Base-by-base conservation (phyloP, 2,888 invertebrate species). In the Cartodere bifasciata region DNA sequence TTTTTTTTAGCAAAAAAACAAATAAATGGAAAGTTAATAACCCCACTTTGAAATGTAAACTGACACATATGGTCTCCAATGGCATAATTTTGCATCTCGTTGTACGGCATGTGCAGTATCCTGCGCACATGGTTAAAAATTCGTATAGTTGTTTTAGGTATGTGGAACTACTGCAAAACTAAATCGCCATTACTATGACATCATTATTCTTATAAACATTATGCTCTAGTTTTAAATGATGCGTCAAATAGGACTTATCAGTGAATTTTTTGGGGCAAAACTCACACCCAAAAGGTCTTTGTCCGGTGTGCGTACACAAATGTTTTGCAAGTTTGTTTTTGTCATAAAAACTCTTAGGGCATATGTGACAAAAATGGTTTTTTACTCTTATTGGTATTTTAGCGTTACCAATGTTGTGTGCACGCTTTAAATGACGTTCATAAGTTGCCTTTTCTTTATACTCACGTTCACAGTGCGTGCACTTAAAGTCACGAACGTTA, bases 381-480 rank as follows among this genome's bases (percentile, higher is more conserved):
- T 40, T 41, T 62, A 64, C 4, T 56, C 60, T 34, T 2, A 35
- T 24, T n/a, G 39, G 38, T 7, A 43, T 22, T 26, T 38, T 42
- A 16, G 35, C 37, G 62, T 62, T 13, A 58, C 48, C 37, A 56
- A 58, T 3, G 53, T 28, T 28, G 62, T 56, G 41, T 64, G 67
- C 24, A 22, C 59, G 56, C 29, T 55, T 64, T 44, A 65, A 64
- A 40, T 68, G 68, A 41, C 62, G 62, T 5, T 59, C 51, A 43
- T 58, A 65, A 1, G 52, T 26, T 1, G 58, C 55, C 39, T 61
- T 42, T 0, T 63, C 62, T 37, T 55, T 59, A 44, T 67, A 67
- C 44, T 66, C 65, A 28, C 55, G 54, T 23, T 54, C 53, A 40
- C 68, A 68, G 40, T 65, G 62, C 12, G 61, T 50, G 42, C 68